Percentiles rank a stretch among this genome's conserved stretches.
Evolutionary conservation across 92 coral and sea anemone species (phyloP).

Genomic region (Paramuricea clavata): DNA sequence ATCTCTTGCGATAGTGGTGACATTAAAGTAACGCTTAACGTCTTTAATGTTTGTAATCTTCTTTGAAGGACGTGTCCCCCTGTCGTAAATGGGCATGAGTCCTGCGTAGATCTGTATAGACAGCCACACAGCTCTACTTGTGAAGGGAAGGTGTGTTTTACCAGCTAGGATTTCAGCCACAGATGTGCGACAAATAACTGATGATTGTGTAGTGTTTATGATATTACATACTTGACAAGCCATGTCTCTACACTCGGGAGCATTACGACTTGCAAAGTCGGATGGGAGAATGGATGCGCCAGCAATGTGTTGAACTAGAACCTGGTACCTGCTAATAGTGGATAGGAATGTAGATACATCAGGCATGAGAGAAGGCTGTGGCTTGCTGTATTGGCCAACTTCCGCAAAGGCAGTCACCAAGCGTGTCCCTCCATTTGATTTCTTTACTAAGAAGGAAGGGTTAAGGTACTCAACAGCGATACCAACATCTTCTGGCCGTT

Average conservation of each 20-base stretch:
- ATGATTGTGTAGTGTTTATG: background rate
- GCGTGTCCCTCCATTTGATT: constrained; percentile 49
- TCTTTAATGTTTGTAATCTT: no score
- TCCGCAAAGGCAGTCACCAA: constrained; percentile 59
- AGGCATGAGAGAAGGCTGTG: constrained; percentile 64
- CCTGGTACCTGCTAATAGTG: constrained; percentile 61
- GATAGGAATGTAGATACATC: constrained; percentile 40
- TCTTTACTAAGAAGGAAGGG: constrained; percentile 61
- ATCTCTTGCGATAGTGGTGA: constrained; percentile 63
- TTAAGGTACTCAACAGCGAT: constrained; percentile 55
- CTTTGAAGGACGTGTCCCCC: constrained; percentile 41
- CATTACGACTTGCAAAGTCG: constrained; percentile 62
- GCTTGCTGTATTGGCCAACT: constrained; percentile 61
- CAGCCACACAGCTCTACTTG: constrained; percentile 21
- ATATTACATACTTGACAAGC: constrained; percentile 25
- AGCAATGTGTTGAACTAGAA: constrained; percentile 38
- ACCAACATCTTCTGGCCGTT: constrained; percentile 59
- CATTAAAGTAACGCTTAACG: no score
- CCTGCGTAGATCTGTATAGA: constrained; percentile 26
- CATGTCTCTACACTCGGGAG: constrained; percentile 39
- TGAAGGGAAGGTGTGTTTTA: constrained; percentile 6
- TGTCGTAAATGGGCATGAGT: background rate
- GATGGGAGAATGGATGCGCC: constrained; percentile 57
- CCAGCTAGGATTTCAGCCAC: background rate
- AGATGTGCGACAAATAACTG: background rate